Conservation (phyloP, 2,888 invertebrate species). For the Dione juno region DNA sequence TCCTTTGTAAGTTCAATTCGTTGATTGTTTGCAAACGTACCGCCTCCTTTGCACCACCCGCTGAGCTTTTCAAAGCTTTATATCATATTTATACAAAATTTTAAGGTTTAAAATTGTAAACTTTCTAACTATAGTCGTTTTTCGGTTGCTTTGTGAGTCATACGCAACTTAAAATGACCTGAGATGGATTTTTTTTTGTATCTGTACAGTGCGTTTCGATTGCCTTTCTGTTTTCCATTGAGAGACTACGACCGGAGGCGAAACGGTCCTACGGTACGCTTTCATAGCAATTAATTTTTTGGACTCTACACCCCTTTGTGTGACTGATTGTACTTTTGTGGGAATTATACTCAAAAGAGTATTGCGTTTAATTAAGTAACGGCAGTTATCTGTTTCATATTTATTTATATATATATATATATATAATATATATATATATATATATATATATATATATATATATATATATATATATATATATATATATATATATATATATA, state of each 20-base stretch:
- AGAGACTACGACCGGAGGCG: conserved; percentile 61
- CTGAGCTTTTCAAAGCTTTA: conserved; percentile 50
- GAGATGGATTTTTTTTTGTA: conserved; percentile 55
- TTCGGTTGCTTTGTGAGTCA: conserved; percentile 67
- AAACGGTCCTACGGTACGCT: conserved; percentile 39
- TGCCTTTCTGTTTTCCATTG: conserved; percentile 48
- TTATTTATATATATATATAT: neutral
- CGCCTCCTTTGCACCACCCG: conserved; percentile 75
- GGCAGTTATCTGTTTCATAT: neutral
- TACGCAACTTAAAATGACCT: conserved; percentile 62
- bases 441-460: too few species aligned
- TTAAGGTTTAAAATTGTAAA: conserved; percentile 48
- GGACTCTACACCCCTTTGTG: conserved; percentile 18
- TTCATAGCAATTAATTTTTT: conserved; percentile 28
- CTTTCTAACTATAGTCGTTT: conserved; percentile 43
- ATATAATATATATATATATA: too few species aligned
- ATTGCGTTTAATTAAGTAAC: neutral
- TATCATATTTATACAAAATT: conserved; percentile 35
- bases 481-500: too few species aligned
- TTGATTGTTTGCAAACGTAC: conserved; percentile 74
- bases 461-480: too few species aligned
- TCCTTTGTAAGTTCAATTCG: conserved; percentile 61
- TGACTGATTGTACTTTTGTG: conserved; percentile 19
- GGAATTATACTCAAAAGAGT: conserved; percentile 5
- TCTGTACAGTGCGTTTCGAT: conserved; percentile 52